Evolutionary conservation across 2,888 invertebrate species (phyloP).

Genomic region (Conus canariensis): DNA sequence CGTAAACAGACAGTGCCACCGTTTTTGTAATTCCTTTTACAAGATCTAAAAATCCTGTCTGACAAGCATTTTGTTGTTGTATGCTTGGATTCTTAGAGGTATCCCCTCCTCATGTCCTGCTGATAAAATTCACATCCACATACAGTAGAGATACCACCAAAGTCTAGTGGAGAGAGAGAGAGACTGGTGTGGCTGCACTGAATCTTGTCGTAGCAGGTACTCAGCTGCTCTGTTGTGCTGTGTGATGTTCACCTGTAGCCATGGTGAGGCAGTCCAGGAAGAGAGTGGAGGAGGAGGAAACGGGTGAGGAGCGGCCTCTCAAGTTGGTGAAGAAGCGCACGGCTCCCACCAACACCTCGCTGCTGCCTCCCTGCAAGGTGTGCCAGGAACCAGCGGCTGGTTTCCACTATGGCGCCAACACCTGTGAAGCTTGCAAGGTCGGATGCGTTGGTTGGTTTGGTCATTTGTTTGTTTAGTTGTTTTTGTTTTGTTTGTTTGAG

Average conservation of each 20-base stretch:
- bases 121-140: too few relatives aligned
- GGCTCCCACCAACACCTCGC: slow-evolving; percentile 39
- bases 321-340: slow-evolving; percentile 19
- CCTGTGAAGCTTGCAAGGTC: slow-evolving; percentile 53
- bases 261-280: background rate
- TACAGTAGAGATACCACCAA: too few relatives aligned
- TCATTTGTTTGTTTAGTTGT: background rate
- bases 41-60: too few relatives aligned
- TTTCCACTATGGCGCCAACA: slow-evolving; percentile 53
- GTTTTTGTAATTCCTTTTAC: too few relatives aligned
- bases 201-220: too few relatives aligned
- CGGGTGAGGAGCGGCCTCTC: background rate
- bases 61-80: too few relatives aligned
- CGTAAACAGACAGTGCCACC: too few relatives aligned
- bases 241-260: background rate
- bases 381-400: slow-evolving; percentile 51
- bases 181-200: too few relatives aligned
- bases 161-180: too few relatives aligned
- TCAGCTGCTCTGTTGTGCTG: too few relatives aligned
- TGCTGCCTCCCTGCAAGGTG: slow-evolving; percentile 49
- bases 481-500: background rate
- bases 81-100: too few relatives aligned
- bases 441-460: background rate
- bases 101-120: too few relatives aligned
- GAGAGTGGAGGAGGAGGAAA: background rate